Evolutionary conservation across 1,140 invertebrate species (phyloP).

Genomic region (Trichonephila clavata): DNA sequence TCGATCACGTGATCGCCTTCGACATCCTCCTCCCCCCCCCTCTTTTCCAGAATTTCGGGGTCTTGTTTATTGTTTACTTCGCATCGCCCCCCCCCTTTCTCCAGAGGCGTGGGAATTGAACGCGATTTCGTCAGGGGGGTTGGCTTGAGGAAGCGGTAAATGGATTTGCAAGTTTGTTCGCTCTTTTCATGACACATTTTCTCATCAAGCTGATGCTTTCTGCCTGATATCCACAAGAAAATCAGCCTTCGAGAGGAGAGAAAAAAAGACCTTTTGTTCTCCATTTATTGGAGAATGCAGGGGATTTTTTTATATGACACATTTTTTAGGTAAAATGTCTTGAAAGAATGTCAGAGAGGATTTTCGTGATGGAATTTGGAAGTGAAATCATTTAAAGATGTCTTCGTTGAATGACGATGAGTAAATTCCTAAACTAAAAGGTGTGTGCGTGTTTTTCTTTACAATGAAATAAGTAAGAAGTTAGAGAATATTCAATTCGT

Average conservation of each 20-base stretch:
- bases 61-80: conserved; percentile 61
- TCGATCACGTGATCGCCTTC: conserved; percentile 56
- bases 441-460: no score
- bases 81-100: neutral
- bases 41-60: neutral
- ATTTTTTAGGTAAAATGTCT: neutral
- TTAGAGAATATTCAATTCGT: no score
- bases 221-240: neutral
- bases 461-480: no score
- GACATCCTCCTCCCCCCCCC: neutral
- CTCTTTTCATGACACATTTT: neutral
- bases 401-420: neutral
- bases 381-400: neutral
- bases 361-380: conserved; percentile 2
- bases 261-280: neutral
- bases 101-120: conserved; percentile 15
- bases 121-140: neutral
- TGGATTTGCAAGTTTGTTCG: conserved; percentile 51
- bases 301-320: neutral
- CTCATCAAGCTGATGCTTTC: neutral
- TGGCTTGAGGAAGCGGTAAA: neutral
- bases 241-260: neutral
- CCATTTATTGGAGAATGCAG: conserved; percentile 1
- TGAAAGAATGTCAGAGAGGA: neutral
- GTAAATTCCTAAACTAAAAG: no score